Evolutionary conservation across 2,797 vertebrate species (phyloP), one percentile per base, ranked within the genome.

Genomic region (Odontamblyopus rebecca): DNA sequence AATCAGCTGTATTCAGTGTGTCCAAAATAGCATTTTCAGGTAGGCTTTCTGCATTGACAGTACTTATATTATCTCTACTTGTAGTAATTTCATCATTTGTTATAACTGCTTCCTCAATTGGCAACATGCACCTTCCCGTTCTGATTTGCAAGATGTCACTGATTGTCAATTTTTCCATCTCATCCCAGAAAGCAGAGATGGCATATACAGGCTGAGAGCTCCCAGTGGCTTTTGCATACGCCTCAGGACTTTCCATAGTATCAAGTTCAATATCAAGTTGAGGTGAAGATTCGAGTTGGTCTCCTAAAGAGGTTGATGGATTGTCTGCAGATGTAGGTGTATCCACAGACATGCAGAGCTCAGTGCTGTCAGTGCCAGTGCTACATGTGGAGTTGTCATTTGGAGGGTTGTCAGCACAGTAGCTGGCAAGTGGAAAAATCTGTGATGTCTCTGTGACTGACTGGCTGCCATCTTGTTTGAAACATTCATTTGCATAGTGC

Each of bases 91-190:
- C 56, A 1, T 83, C 80, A 19, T 79, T 76, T 18, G 65, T 12
- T 72, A n/a, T 15, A 1, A 61, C 23, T 44, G 30, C 72, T 41
- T 73, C 77, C 12, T 26, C 70, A 13, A 65, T 27, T 8, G 62
- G 61, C 69, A 85, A 74, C 0, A 44, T 68, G 62, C 73, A 78
- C 72, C 72, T 67, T 2, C 68, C 50, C 79, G 73, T 73, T 80
- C 85, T 89, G 2, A 95, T 86, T 70, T 93, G 90, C 70, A 95
- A 86, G 75, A 95, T 93, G 68, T 94, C 93, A 68, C 93, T 93
- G 71, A 95, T 94, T 0, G 94, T 95, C 63, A 94, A 61, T 80
- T 93, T 95, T 85, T 95, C 94, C 93, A 95, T 94, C 82, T 94
- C 91, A 41, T 95, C 86, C 94, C 94, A 95, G 74, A 94, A 95